Percentiles rank a stretch among this genome's conserved stretches.
phyloP scores from a whole-genome alignment of 2,797 vertebrate species.

The Molossus alvarezi region DNA sequence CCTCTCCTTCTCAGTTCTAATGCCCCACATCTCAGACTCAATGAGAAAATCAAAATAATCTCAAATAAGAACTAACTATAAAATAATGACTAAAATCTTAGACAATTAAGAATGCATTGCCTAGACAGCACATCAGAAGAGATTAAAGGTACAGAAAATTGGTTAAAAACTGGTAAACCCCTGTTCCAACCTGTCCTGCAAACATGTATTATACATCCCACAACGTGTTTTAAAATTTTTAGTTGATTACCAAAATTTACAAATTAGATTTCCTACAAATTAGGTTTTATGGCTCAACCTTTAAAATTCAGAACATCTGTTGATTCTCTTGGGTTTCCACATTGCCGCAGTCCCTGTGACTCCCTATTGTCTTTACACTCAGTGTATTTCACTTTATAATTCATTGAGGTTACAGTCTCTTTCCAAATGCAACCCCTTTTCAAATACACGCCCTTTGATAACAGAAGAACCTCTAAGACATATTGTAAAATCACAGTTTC shows the following conservation, averaged over 20 bases:
- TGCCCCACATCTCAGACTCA: background rate
- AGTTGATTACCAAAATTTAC: background rate
- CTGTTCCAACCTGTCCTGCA: background rate
- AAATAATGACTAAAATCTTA: slow-evolving; percentile 5
- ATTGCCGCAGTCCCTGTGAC: background rate
- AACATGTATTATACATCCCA: background rate
- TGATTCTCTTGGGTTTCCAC: background rate
- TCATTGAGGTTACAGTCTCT: background rate
- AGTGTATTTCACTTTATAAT: background rate
- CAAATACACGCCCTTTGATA: background rate
- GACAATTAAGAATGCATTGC: background rate
- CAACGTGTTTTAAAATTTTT: background rate
- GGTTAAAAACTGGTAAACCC: background rate
- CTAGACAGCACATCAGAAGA: background rate
- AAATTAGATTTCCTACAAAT: background rate
- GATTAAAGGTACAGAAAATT: background rate
- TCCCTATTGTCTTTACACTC: background rate
- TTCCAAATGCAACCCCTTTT: background rate
- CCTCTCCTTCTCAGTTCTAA: background rate
- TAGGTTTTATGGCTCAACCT: background rate
- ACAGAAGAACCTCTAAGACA: background rate
- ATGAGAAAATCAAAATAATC: slow-evolving; percentile 36
- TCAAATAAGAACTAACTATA: slow-evolving; percentile 30
- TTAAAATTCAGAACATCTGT: slow-evolving; percentile 30
- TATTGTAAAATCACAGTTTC: background rate